Percentiles rank a stretch among this genome's conserved stretches.
phyloP scores from a whole-genome alignment of 2,113 vertebrate genomes.

The Baryphthengus martii region DNA sequence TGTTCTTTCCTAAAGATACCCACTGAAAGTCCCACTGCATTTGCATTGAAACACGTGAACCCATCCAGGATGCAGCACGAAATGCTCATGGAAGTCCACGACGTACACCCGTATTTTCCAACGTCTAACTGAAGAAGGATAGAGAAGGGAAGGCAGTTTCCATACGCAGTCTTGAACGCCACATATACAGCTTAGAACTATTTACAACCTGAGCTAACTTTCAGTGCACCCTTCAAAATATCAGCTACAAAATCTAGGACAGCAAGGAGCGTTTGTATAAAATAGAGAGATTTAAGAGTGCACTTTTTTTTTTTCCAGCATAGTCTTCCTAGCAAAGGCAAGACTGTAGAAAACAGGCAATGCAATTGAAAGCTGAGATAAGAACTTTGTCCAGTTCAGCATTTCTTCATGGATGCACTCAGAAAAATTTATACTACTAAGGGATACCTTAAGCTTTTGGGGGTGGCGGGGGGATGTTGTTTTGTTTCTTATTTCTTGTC shows the following conservation, averaged over 20 bases:
- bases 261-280: neutral
- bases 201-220: neutral
- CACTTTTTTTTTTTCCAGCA: neutral
- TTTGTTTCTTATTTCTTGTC: neutral
- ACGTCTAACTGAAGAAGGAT: neutral
- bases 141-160: neutral
- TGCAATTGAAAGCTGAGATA: neutral
- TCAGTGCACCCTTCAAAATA: neutral
- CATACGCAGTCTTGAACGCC: fast-evolving
- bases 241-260: neutral
- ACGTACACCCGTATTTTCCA: neutral
- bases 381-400: neutral
- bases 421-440: neutral
- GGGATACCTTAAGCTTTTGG: neutral
- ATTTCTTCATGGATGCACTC: neutral
- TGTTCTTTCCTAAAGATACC: neutral
- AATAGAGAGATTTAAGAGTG: neutral
- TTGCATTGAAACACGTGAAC: fast-evolving
- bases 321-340: neutral
- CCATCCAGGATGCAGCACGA: neutral
- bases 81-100: neutral
- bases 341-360: neutral
- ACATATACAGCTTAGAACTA: neutral
- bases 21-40: neutral
- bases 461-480: fast-evolving